Percentiles rank a stretch among this genome's conserved stretches.
These are phyloP conservation scores for Semnornis frantzii DNA, from an alignment of 2,113 vertebrate species.

Conservation along the genomic window DNA sequence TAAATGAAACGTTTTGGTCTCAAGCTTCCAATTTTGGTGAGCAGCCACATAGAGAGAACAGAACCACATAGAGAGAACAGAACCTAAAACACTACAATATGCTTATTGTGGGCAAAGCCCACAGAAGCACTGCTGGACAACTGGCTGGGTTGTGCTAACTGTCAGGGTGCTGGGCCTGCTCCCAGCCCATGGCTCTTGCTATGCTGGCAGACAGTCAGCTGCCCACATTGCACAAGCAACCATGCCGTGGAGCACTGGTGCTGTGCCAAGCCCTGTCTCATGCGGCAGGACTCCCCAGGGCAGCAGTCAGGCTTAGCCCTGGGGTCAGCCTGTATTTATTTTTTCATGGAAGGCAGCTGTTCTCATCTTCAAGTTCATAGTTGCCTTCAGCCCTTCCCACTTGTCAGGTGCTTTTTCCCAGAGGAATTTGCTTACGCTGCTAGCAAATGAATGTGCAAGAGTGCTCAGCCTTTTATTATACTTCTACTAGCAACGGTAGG, in stretches of 20 bases:
- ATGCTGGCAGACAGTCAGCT: not conserved
- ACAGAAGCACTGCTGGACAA: not conserved
- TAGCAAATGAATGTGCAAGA: not conserved
- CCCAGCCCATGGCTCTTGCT: not conserved
- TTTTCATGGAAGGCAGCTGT: not conserved
- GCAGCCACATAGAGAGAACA: fast-evolving
- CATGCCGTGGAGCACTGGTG: fast-evolving
- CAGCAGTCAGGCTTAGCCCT: not conserved
- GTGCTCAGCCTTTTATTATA: not conserved
- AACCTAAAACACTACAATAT: not conserved
- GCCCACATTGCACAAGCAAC: not conserved
- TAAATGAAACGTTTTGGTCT: not conserved
- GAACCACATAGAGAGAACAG: not conserved
- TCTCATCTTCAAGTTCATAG: not conserved
- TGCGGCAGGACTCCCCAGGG: fast-evolving
- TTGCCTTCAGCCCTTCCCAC: not conserved
- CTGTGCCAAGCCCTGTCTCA: not conserved
- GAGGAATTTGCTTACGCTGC: not conserved
- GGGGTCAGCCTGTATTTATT: not conserved
- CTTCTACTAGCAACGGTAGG: not conserved
- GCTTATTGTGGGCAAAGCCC: not conserved
- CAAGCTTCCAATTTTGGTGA: not conserved
- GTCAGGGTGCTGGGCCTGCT: not conserved
- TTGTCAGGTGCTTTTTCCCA: not conserved
- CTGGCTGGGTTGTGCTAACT: not conserved